Base-by-base conservation (phyloP, 1,140 invertebrate species). In the Scaptomyza hsui region DNA sequence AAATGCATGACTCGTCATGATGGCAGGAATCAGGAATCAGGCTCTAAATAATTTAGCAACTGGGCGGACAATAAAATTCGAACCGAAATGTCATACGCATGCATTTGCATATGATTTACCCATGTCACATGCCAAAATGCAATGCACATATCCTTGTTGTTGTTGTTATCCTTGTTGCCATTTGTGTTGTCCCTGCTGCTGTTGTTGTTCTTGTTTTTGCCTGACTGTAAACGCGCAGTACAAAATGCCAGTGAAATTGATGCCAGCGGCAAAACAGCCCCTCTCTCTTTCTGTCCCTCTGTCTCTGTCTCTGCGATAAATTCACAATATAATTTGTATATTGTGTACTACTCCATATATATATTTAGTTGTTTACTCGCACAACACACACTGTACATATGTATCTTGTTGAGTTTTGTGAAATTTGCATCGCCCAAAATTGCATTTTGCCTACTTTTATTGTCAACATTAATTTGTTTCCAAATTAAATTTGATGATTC, bases 21-120 rank as follows among this genome's bases (percentile, higher is more conserved):
- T 77, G 69, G 81, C 74, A 81, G 73, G 81, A 70, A 81, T 41
- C 82, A 78, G 82, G 82, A 86, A 86, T 81, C 81, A 81, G 78
- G 82, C 81, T 88, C 81, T 86, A 86, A 86, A 88, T 86, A 86
- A 88, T 86, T 86, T 86, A 86, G 77, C 78, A 86, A 86, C 77
- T 62, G 53, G 77, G 81, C 81, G 74, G 78, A 88, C 81, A 86
- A 86, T 86, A 88, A 86, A 86, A 86, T 88, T 86, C 82, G 74
- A 81, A 85, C 82, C 63, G 73, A 88, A 86, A 86, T 86, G 81
- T 86, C 81, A 86, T 86, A 86, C 82, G 81, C 77, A 86, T 86
- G 82, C 77, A 86, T 86, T 86, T 86, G 81, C 81, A 86, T 86
- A 88, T 86, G 73, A 83, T 83, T 85, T 83, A 53, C 41, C 32